Evolutionary conservation across 2,888 invertebrate genomes (phyloP).

Genomic region (Andrena bicolor): DNA sequence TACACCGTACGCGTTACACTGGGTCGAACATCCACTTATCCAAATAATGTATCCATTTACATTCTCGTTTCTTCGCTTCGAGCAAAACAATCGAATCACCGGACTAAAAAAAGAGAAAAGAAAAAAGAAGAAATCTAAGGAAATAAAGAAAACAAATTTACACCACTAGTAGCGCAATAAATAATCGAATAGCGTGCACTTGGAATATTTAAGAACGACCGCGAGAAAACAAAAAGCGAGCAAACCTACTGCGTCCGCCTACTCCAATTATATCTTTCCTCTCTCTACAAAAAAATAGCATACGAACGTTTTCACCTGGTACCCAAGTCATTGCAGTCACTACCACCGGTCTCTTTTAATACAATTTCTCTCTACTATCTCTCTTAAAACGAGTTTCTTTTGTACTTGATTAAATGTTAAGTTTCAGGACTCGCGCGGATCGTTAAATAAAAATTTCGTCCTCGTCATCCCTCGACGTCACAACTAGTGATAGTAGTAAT

Average conservation of each 20-base stretch:
- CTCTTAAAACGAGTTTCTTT: constrained; percentile 62
- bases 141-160: constrained; percentile 13
- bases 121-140: constrained; percentile 6
- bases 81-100: constrained; percentile 43
- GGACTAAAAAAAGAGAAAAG: constrained; percentile 23
- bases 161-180: constrained; percentile 7
- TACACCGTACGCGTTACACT: constrained; percentile 62
- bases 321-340: constrained; percentile 67
- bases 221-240: constrained; percentile 4
- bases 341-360: constrained; percentile 36
- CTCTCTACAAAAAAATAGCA: constrained; percentile 60
- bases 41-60: constrained; percentile 36
- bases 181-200: constrained; percentile 16
- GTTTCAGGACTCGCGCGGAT: constrained; percentile 62
- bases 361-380: background rate
- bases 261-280: background rate
- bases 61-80: constrained; percentile 21
- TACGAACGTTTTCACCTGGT: constrained; percentile 58
- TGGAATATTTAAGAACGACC: constrained; percentile 36
- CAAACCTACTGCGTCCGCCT: constrained; percentile 2
- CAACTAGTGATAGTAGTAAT: constrained; percentile 61
- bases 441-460: constrained; percentile 44
- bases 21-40: constrained; percentile 48
- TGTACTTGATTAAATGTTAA: constrained; percentile 78
- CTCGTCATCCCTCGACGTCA: constrained; percentile 22